These are phyloP conservation scores for Petrocephalus sullivani DNA, from an alignment of 2,797 vertebrate species.

Conservation along the genomic window DNA sequence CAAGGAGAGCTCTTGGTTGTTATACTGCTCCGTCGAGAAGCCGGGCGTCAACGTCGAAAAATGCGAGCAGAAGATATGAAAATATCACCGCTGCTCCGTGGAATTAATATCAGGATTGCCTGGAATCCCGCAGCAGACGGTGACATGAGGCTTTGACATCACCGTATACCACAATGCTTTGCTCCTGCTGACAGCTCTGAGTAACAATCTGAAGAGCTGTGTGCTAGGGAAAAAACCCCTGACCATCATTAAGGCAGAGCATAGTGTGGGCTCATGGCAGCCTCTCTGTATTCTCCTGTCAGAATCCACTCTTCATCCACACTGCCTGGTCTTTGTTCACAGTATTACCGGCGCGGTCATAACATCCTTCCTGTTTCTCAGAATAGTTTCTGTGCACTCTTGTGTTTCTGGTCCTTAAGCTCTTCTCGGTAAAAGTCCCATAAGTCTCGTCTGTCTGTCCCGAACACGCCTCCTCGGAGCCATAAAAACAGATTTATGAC, in stretches of 20 bases:
- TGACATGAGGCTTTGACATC: not conserved
- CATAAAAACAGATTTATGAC: not conserved
- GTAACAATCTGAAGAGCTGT: not conserved
- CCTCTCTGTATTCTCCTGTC: not conserved
- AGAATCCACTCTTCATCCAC: not conserved
- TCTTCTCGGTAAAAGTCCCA: not conserved
- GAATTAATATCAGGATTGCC: conserved; percentile 5
- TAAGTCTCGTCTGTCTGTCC: not conserved
- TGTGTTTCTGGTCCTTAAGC: not conserved
- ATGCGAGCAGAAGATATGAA: not conserved
- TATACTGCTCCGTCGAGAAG: not conserved
- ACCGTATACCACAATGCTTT: not conserved
- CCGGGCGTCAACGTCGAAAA: not conserved
- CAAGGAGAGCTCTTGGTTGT: not conserved
- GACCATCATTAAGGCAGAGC: not conserved
- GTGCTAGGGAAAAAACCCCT: not conserved
- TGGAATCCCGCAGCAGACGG: not conserved
- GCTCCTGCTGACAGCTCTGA: not conserved
- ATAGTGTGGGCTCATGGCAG: not conserved
- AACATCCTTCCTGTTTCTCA: not conserved
- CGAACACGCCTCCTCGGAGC: not conserved
- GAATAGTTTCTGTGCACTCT: not conserved
- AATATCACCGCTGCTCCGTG: not conserved
- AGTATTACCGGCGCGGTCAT: not conserved
- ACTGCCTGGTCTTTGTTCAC: not conserved